Evolutionary conservation across 2,113 vertebrate species (phyloP).

Genomic region (Alces alces): DNA sequence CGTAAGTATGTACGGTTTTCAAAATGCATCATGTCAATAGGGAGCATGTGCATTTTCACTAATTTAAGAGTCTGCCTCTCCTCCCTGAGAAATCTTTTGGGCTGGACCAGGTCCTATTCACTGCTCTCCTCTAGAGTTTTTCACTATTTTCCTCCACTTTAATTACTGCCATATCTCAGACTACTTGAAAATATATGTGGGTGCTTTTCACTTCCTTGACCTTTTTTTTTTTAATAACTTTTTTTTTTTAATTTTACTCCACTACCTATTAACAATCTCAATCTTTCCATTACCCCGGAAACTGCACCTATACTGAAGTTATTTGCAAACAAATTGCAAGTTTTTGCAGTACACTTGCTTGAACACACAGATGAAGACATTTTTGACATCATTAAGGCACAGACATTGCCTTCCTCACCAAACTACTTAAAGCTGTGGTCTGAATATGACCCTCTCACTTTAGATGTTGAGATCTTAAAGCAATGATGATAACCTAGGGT

Average conservation of each 20-base stretch:
- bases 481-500: background rate
- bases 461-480: background rate
- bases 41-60: background rate
- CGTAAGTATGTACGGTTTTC: fast-evolving
- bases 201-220: background rate
- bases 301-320: fast-evolving
- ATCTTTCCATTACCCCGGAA: background rate
- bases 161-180: background rate
- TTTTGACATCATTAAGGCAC: no score
- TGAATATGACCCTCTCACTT: no score
- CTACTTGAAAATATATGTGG: background rate
- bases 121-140: background rate
- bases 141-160: background rate
- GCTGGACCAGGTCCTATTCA: fast-evolving
- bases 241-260: background rate
- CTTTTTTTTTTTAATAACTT: background rate
- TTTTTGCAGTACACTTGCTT: fast-evolving
- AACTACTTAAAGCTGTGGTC: background rate
- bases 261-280: background rate
- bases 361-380: fast-evolving
- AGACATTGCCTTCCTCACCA: background rate
- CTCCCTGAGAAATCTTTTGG: no score
- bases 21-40: background rate
- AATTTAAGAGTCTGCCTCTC: background rate
- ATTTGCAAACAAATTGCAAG: background rate